phyloP scores from a whole-genome alignment of 2,888 invertebrate species.

The Macrosiphum euphorbiae region DNA sequence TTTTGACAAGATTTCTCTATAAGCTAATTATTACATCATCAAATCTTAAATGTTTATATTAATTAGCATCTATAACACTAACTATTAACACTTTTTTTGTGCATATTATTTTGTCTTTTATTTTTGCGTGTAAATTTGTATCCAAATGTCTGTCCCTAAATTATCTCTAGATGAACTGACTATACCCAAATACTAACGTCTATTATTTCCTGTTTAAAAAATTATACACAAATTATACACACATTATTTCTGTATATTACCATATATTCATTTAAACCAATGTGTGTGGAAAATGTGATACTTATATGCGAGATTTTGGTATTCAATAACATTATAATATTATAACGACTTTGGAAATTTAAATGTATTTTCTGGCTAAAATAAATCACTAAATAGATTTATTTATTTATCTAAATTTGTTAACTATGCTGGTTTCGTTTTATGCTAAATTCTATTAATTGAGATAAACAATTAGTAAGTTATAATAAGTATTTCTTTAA shows the following conservation, averaged over 20 bases:
- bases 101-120: neutral
- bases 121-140: neutral
- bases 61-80: neutral
- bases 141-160: neutral
- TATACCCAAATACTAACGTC: neutral
- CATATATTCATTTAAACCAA: neutral
- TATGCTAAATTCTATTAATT: neutral
- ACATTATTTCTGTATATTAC: neutral
- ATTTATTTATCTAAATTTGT: neutral
- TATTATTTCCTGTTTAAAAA: neutral
- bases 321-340: neutral
- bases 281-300: neutral
- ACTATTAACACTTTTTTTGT: neutral
- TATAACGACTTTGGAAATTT: neutral
- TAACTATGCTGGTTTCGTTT: neutral
- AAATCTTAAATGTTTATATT: neutral
- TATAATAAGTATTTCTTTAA: neutral
- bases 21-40: neutral
- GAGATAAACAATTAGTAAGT: neutral
- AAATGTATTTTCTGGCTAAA: neutral
- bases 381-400: neutral
- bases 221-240: neutral
- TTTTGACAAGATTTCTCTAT: neutral
- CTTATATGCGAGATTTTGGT: neutral
- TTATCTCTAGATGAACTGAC: neutral